phyloP scores from a whole-genome alignment of 30 jellyfish, hydroid and myxozoan species.

The Cassiopea xamachana region DNA sequence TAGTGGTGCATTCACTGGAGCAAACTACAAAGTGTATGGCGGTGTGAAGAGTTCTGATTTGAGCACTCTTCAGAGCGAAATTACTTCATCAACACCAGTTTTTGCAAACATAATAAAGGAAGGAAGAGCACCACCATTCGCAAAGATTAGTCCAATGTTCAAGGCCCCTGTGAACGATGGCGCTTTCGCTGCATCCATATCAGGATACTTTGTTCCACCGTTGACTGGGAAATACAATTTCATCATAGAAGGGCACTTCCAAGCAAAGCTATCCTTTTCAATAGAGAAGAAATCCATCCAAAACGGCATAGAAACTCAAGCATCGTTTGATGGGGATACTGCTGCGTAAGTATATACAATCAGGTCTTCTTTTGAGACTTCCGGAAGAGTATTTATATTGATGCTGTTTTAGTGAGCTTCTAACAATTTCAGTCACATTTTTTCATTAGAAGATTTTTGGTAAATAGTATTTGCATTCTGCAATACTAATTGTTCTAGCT shows the following conservation, averaged over 20 bases:
- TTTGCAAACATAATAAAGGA: conserved; percentile 12
- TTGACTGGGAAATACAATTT: conserved; percentile 69
- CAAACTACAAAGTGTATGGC: conserved; percentile 68
- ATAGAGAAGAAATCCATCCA: conserved; percentile 59
- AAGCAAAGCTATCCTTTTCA: conserved; percentile 68
- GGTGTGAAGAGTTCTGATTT: conserved; percentile 48
- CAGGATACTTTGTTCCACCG: conserved; percentile 93
- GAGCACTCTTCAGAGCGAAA: conserved; percentile 49
- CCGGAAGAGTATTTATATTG: too few species aligned
- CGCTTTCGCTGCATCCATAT: conserved; percentile 78
- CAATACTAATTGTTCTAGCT: too few species aligned
- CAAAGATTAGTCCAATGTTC: conserved; percentile 8
- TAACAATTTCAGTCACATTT: not conserved
- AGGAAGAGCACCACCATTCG: conserved; percentile 72
- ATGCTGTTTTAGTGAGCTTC: not conserved
- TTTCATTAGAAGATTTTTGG: too few species aligned
- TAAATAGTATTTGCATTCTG: not conserved
- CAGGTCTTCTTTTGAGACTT: not conserved
- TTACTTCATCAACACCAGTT: conserved; percentile 39
- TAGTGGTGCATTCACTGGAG: conserved; percentile 83
- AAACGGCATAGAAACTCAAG: conserved; percentile 44
- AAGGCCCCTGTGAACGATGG: conserved; percentile 60
- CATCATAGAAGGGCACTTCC: conserved; percentile 63
- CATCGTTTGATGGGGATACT: conserved; percentile 45
- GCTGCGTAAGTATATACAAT: conserved; percentile 50